Evolutionary conservation across 2,113 vertebrate genomes (phyloP), one percentile per base, ranked within the genome.

Genomic region (Macaca nemestrina): DNA sequence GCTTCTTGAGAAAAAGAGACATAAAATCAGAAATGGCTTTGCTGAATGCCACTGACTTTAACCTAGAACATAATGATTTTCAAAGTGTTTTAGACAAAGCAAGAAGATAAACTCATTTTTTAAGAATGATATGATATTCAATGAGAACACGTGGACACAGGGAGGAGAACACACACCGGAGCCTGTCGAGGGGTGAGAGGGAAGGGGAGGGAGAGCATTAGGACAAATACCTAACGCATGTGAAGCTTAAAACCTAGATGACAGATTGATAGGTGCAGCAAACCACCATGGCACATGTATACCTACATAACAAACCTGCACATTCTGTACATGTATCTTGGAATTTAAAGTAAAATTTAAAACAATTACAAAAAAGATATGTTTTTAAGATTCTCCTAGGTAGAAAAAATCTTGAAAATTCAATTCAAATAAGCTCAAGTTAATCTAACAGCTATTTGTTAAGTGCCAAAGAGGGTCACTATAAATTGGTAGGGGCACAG

Each of bases 321-420:
- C 13, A 64, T 14, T 64, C 61, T 64, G 61, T 12, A 64, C 5
- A 64, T 64, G 27, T 64, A 14, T 32, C 13, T 30, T 64, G 27
- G 61, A 64, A 64, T 27, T 30, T 64, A 64, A 64, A 6, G 27
- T 64, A 64, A 64, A 64, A 64, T 61, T 61, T 1, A 12, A 61
- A 64, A 64, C 14, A 6, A 30, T 61, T 61, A 27, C 12, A 9
- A 59, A 25, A 25, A 30, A 32, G 68, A 67, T 32, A 52, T 43
- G 40, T 43, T 75, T 93, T 35, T 79, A 55, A 80, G 73, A 40
- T 45, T 96, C 78, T 68, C 38, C 35, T 82, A 89, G 68, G n/a
- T 76, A 72, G 73, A 85, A 68, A 87, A 73, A 52, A 93, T 6
- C 27, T 97, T 84, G 76, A 67, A 88, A 88, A 81, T n/a, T 64